These are phyloP conservation scores for Heptranchias perlo DNA, from an alignment of 2,113 vertebrate species.

Conservation along the genomic window DNA sequence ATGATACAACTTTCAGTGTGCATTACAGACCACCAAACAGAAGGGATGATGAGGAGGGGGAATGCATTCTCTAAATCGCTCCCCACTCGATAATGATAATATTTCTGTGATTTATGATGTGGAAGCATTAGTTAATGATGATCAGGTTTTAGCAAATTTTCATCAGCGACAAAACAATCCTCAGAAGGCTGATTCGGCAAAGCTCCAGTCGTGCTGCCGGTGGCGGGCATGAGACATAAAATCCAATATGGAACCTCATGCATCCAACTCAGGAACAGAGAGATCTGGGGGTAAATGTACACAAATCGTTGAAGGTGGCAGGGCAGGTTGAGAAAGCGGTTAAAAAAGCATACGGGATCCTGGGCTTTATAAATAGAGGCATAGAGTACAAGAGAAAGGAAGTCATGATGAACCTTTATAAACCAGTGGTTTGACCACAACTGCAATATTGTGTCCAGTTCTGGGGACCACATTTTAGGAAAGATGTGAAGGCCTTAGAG, in stretches of 20 bases:
- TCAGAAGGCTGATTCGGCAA: not conserved
- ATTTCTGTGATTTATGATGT: not conserved
- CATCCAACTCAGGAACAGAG: no score
- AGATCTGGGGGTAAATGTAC: no score
- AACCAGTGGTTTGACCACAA: no score
- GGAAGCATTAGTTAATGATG: not conserved
- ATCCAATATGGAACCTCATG: not conserved
- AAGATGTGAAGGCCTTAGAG: no score
- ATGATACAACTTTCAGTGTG: not conserved
- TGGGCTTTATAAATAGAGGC: no score
- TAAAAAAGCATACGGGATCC: no score
- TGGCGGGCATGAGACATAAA: not conserved
- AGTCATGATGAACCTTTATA: no score
- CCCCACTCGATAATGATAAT: not conserved
- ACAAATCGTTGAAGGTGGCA: no score
- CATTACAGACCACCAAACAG: not conserved
- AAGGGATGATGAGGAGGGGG: not conserved
- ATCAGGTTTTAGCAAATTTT: not conserved
- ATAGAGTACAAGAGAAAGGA: no score
- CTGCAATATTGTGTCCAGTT: no score
- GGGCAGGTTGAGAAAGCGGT: no score
- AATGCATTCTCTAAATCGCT: not conserved
- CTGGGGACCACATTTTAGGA: no score
- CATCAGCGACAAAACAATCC: not conserved
- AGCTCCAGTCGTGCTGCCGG: not conserved